Percentiles rank a stretch among this genome's conserved stretches.
phyloP scores from a whole-genome alignment of 2,113 vertebrate genomes.

The Psophia crepitans region DNA sequence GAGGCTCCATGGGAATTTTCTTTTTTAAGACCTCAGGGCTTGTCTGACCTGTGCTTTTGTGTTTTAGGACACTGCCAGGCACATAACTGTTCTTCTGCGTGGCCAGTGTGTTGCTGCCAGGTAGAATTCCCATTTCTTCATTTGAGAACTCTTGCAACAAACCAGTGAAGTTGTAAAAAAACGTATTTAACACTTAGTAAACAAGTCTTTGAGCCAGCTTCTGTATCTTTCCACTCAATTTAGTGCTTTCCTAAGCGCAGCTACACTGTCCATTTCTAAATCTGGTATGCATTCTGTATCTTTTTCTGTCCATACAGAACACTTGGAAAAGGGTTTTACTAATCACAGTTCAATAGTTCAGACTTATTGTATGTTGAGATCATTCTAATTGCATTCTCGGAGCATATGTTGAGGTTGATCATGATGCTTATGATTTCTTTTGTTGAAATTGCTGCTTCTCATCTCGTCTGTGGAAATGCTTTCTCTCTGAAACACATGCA shows the following conservation, averaged over 20 bases:
- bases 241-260: neutral
- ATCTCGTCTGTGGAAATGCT: conserved; percentile 50
- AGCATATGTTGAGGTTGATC: conserved; percentile 26
- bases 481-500: conserved; percentile 53
- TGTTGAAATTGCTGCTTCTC: conserved; percentile 49
- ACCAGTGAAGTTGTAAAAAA: neutral
- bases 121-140: neutral
- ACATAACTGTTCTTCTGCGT: neutral
- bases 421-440: conserved; percentile 49
- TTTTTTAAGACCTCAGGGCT: neutral
- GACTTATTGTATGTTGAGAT: conserved; percentile 2
- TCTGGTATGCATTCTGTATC: neutral
- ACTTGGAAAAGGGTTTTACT: conserved; percentile 29
- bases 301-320: neutral
- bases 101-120: neutral
- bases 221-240: neutral
- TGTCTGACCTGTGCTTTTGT: neutral
- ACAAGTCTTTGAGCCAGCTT: neutral
- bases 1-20: neutral
- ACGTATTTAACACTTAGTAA: neutral
- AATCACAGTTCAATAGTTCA: conserved; percentile 51
- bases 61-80: neutral
- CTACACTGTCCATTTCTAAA: neutral
- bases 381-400: conserved; percentile 40
- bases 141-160: neutral